These are phyloP conservation scores for Drosophila novamexicana DNA, from an alignment of 1,140 invertebrate genomes.

Conservation along the genomic window DNA sequence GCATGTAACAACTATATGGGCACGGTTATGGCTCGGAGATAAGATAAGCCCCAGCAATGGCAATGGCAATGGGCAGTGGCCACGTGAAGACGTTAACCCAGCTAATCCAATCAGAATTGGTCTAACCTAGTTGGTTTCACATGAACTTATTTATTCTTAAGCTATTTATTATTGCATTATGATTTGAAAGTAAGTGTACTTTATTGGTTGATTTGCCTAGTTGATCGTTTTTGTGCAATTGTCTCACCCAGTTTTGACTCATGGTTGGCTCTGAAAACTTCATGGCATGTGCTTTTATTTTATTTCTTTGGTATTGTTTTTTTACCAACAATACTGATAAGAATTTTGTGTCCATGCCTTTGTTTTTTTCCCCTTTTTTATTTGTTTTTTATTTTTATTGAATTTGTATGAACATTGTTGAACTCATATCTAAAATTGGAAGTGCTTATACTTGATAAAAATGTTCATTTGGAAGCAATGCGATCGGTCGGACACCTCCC, in stretches of 20 bases:
- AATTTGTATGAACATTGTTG: background rate
- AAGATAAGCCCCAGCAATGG: constrained; percentile 14
- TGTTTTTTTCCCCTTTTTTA: background rate
- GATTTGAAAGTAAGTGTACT: too few relatives aligned
- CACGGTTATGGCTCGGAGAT: constrained; percentile 3
- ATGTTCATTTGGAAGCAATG: too few relatives aligned
- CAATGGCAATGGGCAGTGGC: constrained; percentile 2
- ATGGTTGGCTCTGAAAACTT: constrained; percentile 1
- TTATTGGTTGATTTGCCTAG: background rate
- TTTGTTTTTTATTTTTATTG: background rate
- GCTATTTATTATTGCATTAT: too few relatives aligned
- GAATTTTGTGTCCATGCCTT: background rate
- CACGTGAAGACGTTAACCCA: background rate
- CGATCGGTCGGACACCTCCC: too few relatives aligned
- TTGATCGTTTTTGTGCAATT: too few relatives aligned
- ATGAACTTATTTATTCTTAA: too few relatives aligned
- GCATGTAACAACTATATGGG: background rate
- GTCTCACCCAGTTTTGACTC: too few relatives aligned
- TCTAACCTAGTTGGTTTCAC: too few relatives aligned
- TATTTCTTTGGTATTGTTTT: background rate
- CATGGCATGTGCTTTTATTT: constrained; percentile 2
- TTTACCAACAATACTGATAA: constrained; percentile 15
- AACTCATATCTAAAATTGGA: background rate
- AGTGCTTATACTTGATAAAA: constrained; percentile 1
- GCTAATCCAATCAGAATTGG: constrained; percentile 1